A percentile compares a stretch with the other conserved stretches of the same genome.
phyloP scores from a whole-genome alignment of 2,888 invertebrate species.

The Clostera curtula region DNA sequence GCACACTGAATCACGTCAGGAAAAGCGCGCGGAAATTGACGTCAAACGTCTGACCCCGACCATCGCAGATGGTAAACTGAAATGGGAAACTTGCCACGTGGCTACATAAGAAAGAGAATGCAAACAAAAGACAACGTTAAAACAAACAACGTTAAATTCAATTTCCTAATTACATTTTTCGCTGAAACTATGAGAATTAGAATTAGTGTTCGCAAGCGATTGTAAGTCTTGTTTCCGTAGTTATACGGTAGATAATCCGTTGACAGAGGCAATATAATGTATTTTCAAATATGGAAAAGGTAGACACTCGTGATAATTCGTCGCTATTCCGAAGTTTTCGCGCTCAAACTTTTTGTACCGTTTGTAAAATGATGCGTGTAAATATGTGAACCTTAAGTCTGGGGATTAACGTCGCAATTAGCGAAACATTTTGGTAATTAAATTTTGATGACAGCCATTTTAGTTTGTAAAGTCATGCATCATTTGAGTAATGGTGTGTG shows the following conservation, averaged over 20 bases:
- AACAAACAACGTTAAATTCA: slow-evolving; percentile 1
- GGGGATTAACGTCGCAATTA: slow-evolving; percentile 3
- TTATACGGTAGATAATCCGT: slow-evolving; percentile 11
- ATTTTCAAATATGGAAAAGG: slow-evolving; percentile 35
- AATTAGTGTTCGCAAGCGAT: slow-evolving; percentile 13
- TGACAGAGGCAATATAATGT: slow-evolving; percentile 12
- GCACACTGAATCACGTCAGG: slow-evolving; percentile 15
- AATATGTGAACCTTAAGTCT: no score
- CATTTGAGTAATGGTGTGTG: slow-evolving; percentile 39
- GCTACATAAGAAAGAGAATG: slow-evolving; percentile 8
- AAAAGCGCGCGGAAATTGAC: slow-evolving; percentile 28
- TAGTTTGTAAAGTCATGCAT: slow-evolving; percentile 13
- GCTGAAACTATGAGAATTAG: slow-evolving; percentile 12
- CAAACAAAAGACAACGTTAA: slow-evolving; percentile 13
- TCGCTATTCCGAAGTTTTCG: slow-evolving; percentile 27
- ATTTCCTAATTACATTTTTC: slow-evolving; percentile 2
- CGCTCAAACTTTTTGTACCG: slow-evolving; percentile 29
- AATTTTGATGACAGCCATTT: slow-evolving; percentile 1
- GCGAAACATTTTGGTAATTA: slow-evolving; percentile 1
- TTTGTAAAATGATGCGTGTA: no score
- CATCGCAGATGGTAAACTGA: slow-evolving; percentile 51
- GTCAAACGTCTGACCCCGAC: slow-evolving; percentile 32
- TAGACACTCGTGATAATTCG: slow-evolving; percentile 30
- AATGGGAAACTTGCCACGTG: slow-evolving; percentile 46
- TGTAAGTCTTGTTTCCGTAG: slow-evolving; percentile 17